Conservation (phyloP, 2,797 vertebrate genomes). For the Alcedo quadribrachys region DNA sequence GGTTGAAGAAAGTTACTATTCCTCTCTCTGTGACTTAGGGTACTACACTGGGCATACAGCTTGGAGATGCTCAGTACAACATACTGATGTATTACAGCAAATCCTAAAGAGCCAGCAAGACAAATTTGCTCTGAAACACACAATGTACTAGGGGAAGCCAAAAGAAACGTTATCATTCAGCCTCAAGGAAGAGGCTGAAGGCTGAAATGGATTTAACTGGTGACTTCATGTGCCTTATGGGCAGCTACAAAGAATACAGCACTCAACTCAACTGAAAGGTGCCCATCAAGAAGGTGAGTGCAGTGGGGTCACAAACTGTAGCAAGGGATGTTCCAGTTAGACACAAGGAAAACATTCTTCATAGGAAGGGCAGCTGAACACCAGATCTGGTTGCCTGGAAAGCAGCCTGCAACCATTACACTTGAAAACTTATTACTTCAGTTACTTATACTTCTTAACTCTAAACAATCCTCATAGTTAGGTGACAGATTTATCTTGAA, state of each 20-base stretch:
- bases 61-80: not conserved
- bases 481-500: not conserved
- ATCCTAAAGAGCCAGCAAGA: not conserved
- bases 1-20: not conserved
- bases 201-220: not conserved
- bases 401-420: not conserved
- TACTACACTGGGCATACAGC: not conserved
- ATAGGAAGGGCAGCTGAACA: not conserved
- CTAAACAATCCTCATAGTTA: not conserved
- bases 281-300: accelerated
- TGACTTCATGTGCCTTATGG: not conserved
- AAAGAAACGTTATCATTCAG: not conserved
- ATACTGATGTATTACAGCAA: not conserved
- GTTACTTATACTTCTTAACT: not conserved
- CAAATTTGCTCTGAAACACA: not conserved
- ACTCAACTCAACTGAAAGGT: not conserved
- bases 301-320: not conserved
- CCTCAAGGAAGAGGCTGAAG: not conserved
- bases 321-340: not conserved
- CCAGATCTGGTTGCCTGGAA: not conserved
- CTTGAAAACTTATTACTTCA: not conserved
- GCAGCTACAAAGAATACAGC: not conserved
- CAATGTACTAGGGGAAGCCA: not conserved
- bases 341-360: not conserved
- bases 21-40: not conserved